Evolutionary conservation across 2,888 invertebrate species (phyloP).

Genomic region (Drosophila niveifrons): DNA sequence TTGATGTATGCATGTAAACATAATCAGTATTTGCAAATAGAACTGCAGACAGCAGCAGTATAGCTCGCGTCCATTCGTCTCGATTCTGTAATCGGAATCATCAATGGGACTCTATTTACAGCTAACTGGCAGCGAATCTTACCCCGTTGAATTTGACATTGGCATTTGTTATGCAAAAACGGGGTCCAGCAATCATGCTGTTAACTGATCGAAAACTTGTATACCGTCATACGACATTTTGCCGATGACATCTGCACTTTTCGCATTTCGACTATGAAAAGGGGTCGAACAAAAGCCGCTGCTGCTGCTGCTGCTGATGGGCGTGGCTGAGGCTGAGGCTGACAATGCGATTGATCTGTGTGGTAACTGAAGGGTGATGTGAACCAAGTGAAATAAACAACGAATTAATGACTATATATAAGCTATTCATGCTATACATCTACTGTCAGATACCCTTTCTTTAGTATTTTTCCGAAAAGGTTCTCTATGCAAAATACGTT

Average conservation of each 20-base stretch:
- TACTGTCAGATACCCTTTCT: neutral
- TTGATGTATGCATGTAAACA: slow-evolving; percentile 82
- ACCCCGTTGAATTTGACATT: slow-evolving; percentile 22
- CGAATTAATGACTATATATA: slow-evolving; percentile 9
- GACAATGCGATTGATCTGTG: slow-evolving; percentile 27
- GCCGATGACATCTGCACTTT: slow-evolving; percentile 41
- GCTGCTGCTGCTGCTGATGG: slow-evolving; percentile 1
- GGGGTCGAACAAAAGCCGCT: slow-evolving; percentile 13
- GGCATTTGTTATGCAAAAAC: slow-evolving; percentile 41
- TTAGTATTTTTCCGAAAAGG: neutral
- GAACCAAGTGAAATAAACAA: no score
- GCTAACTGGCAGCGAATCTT: slow-evolving; percentile 19
- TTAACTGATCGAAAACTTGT: slow-evolving; percentile 43
- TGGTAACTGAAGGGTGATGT: neutral
- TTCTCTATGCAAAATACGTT: no score
- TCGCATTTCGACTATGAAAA: neutral
- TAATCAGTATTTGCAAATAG: slow-evolving; percentile 83
- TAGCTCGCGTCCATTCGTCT: slow-evolving; percentile 1
- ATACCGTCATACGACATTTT: slow-evolving; percentile 8
- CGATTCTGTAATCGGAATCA: slow-evolving; percentile 55
- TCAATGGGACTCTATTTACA: slow-evolving; percentile 40
- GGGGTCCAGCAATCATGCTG: neutral
- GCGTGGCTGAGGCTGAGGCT: neutral
- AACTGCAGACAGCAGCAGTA: slow-evolving; percentile 47
- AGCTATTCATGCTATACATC: neutral